A percentile compares a stretch with the other conserved stretches of the same genome.
phyloP scores from a whole-genome alignment of 92 coral and sea anemone species.

The Zoanthus gigantus region DNA sequence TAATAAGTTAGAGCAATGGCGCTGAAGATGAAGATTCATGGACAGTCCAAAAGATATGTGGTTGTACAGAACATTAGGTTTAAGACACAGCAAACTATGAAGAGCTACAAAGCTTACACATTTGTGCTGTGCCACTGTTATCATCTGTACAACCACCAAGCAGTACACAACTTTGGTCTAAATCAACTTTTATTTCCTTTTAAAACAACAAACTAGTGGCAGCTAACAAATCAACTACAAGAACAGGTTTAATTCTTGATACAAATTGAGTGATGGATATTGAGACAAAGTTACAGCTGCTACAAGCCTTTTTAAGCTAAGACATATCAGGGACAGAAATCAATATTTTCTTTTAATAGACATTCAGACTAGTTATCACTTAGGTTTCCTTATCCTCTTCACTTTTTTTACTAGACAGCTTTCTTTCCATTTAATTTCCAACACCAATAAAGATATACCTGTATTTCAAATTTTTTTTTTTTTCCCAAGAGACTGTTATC shows the following conservation, averaged over 20 bases:
- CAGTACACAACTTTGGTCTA: conserved; percentile 37
- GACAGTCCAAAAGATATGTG: conserved; percentile 48
- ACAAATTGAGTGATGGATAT: no score
- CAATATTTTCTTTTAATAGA: no score
- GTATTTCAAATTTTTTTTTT: no score
- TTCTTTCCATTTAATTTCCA: no score
- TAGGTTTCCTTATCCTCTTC: no score
- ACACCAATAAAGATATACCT: no score
- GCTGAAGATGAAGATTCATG: neutral
- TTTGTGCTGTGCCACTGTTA: conserved; percentile 42
- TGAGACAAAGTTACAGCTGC: no score
- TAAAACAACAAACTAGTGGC: neutral
- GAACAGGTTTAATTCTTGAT: neutral
- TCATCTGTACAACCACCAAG: conserved; percentile 90
- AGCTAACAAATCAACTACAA: neutral
- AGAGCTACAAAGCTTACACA: conserved; percentile 54
- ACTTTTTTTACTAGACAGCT: no score
- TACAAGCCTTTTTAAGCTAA: no score
- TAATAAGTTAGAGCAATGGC: conserved; percentile 46
- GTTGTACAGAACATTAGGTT: conserved; percentile 73
- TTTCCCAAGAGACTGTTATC: no score
- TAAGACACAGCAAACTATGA: conserved; percentile 44
- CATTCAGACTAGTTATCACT: no score
- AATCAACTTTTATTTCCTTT: conserved; percentile 33
- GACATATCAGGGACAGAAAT: no score